Evolutionary conservation across 2,113 vertebrate genomes (phyloP), one percentile per base, ranked within the genome.

Genomic region (Pica pica): DNA sequence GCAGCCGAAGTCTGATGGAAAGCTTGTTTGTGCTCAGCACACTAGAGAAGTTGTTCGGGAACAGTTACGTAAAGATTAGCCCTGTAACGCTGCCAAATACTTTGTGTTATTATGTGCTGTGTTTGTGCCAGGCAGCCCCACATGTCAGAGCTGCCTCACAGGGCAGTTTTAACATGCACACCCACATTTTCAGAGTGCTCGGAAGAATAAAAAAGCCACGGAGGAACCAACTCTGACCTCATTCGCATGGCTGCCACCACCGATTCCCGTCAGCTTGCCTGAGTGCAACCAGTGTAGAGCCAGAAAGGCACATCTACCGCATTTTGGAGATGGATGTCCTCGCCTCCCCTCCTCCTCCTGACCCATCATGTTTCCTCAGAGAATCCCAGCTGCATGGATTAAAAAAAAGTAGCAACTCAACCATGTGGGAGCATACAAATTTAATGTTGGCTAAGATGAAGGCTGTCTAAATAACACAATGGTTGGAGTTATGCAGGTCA

Each of bases 111-210:
- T 96, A 95, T 96, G 95, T 96, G 93, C 73, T 97, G 96, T 95
- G 94, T 75, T 96, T 90, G 94, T 97, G 96, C 96, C 96, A 97
- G 95, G 96, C 95, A 97, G 96, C 96, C 96, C 95, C 95, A 97
- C 96, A 96, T 96, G 95, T 97, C 94, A 96, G 86, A 94, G 88
- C 95, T 93, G 90, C 94, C 83, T 94, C 90, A 83, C 30, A 93
- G 96, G 96, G 95, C 94, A 95, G 80, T 92, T 94, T 96, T 97
- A 96, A 96, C 95, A 96, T 94, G 90, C 90, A 94, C 92, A 95
- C 94, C 90, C 92, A 93, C 86, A 95, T 95, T 95, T 96, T 90
- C 90, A 93, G 92, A 92, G 61, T 3, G 3, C 80, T 95, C 3
- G 0, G 73, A 95, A 94, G 88, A 94, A 90, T 67, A 71, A 90